Evolutionary conservation across 2,888 invertebrate genomes (phyloP), one percentile per base, ranked within the genome.

Genomic region (Proisotoma minuta): DNA sequence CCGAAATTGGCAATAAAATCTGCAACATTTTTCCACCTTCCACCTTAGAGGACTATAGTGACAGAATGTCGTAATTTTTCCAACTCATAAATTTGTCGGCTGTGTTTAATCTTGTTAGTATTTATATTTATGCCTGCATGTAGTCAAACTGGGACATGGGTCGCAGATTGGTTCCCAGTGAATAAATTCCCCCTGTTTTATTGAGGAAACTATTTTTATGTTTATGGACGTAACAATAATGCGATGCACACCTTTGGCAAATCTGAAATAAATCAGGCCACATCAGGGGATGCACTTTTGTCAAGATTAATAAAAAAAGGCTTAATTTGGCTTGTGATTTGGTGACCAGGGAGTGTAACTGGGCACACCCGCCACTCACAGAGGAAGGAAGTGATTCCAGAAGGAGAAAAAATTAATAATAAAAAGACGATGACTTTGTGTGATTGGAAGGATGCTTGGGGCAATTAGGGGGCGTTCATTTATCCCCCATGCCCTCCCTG

Each of bases 161-260:
- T 20, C 5, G 18, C 18, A 43, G 43, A 43, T 43, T 43, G 43
- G 43, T 43, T 43, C 10, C 4, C 10, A 18, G 43, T 43, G 43
- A 43, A 15, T 43, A 43, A 43, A 43, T 43, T 43, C 20, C 20
- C 43, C 18, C 43, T 18, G 15, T 43, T 43, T 43, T 43, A 43
- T 43, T 43, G 43, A 43, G 43, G 43, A 43, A 43, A 43, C 43
- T 43, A 43, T 43, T 43, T 43, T 43, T 43, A 43, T 43, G 43
- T 43, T 43, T 43, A 43, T 43, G 43, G 5, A 43, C 43, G 18
- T 43, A 18, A 43, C 43, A 43, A 43, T 43, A 43, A 20, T 5
- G 4, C 20, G 43, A 43, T 18, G 20, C 43, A 43, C 43, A 43
- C 43, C 43, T 43, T 20, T 15, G 20, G 18, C 43, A 43, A 15